Percentiles rank a stretch among this genome's conserved stretches.
phyloP scores from a whole-genome alignment of 2,797 vertebrate genomes.

The Vireo griseus region DNA sequence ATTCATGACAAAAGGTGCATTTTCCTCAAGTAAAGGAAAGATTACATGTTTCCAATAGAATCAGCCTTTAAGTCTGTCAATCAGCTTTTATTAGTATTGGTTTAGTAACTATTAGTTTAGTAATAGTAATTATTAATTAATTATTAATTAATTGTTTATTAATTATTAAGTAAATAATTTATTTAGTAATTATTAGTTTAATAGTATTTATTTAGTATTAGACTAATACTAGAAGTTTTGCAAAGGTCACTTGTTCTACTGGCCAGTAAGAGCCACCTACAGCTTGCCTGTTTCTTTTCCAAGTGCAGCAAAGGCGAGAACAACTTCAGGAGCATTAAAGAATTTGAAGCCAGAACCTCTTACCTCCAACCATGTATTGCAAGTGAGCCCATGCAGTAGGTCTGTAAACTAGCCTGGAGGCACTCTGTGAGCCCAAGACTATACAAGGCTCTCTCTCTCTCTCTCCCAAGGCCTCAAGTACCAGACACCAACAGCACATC shows the following conservation, averaged over 20 bases:
- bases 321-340: not conserved
- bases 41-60: not conserved
- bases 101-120: too few relatives aligned
- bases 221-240: not conserved
- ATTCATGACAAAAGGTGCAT: not conserved
- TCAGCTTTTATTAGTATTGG: not conserved
- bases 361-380: not conserved
- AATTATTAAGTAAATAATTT: too few relatives aligned
- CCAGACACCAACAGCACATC: not conserved
- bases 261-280: not conserved
- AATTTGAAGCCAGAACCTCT: not conserved
- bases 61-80: not conserved
- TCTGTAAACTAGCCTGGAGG: not conserved
- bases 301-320: not conserved
- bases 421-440: not conserved
- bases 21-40: not conserved
- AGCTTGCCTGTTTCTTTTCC: not conserved
- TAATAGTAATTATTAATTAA: too few relatives aligned
- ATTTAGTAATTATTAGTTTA: too few relatives aligned
- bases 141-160: too few relatives aligned
- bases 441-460: not conserved
- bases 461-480: constrained; percentile 23
- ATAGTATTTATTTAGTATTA: too few relatives aligned
- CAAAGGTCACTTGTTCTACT: not conserved
- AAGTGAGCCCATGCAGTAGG: not conserved